These are phyloP conservation scores for Xenopus laevis DNA, from an alignment of 2,113 vertebrate species.

Conservation along the genomic window DNA sequence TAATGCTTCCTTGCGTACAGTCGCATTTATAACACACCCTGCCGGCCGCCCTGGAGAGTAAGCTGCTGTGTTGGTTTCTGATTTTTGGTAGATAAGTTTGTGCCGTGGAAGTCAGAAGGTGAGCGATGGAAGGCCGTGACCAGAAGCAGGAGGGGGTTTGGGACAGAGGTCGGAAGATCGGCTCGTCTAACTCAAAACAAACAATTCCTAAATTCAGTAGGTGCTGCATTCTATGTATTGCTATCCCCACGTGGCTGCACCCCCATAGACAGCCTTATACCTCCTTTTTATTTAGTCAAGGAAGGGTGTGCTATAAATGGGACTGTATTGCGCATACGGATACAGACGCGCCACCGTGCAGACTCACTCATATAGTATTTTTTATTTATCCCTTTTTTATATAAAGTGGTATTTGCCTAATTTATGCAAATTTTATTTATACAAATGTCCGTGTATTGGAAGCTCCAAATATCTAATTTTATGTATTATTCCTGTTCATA, in stretches of 20 bases:
- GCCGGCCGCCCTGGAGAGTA: slow-evolving; percentile 60
- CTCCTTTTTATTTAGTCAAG: slow-evolving; percentile 21
- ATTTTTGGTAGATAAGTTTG: slow-evolving; percentile 81
- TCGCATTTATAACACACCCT: slow-evolving; percentile 45
- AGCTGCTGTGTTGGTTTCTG: slow-evolving; percentile 76
- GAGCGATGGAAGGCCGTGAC: slow-evolving; percentile 69
- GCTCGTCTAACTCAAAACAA: slow-evolving; percentile 48
- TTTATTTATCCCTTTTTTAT: slow-evolving; percentile 62
- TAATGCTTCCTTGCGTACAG: slow-evolving; percentile 29
- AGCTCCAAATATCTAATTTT: slow-evolving; percentile 55
- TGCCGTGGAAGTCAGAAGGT: slow-evolving; percentile 80
- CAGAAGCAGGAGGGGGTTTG: slow-evolving; percentile 53
- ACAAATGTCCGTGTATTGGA: slow-evolving; percentile 61
- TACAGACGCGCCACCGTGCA: slow-evolving; percentile 34
- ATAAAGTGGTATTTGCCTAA: slow-evolving; percentile 52
- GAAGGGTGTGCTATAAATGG: slow-evolving; percentile 47
- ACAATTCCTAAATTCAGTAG: slow-evolving; percentile 19
- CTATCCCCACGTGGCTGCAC: neutral
- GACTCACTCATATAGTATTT: slow-evolving; percentile 49
- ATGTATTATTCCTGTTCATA: slow-evolving; percentile 56
- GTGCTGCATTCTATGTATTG: slow-evolving; percentile 35
- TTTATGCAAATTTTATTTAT: slow-evolving; percentile 62
- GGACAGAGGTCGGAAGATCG: slow-evolving; percentile 61
- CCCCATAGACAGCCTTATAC: too few species aligned
- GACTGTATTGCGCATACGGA: slow-evolving; percentile 44